Evolutionary conservation across 2,797 vertebrate species (phyloP), one percentile per base, ranked within the genome.

Genomic region (Chanos chanos): DNA sequence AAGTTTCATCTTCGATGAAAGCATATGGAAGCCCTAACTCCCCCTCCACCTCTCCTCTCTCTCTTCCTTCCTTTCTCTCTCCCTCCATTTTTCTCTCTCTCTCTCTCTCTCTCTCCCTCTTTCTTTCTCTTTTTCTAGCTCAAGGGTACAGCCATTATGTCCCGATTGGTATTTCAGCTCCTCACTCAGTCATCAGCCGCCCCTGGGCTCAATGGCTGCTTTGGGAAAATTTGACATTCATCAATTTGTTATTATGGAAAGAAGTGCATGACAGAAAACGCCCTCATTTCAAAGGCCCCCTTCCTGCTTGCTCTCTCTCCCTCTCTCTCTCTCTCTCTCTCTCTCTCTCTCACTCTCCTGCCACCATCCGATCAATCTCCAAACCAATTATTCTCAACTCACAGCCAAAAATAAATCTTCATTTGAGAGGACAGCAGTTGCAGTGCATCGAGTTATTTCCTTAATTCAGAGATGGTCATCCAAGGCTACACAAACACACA

Each of bases 241-340:
- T 67, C 64, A 61, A 67, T 67, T 67, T 66, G 64, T 60, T 67
- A 67, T 67, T 64, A 67, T 67, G 64, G 56, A 67, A 64, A 53
- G 64, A 51, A 60, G 25, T 40, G 54, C 39, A 49, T 45, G 59
- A 53, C 39, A 61, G 64, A 40, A 22, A 49, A 48, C 61, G 64
- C 40, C 64, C 36, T 55, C 52, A 40, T 28, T 40, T 40, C 37
- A 28, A 41, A n/a, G n/a, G n/a, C n/a, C n/a, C n/a, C n/a, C n/a
- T n/a, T n/a, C n/a, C n/a, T n/a, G n/a, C n/a, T n/a, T n/a, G n/a
- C n/a, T n/a, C n/a, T n/a, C n/a, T n/a, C n/a, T n/a, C n/a, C n/a
- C n/a, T n/a, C n/a, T n/a, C n/a, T n/a, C n/a, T n/a, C n/a, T n/a
- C n/a, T n/a, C n/a, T n/a, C n/a, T n/a, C n/a, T n/a, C n/a, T n/a